Conservation (phyloP, 2,797 vertebrate genomes). For the Enteromius treurensis region DNA sequence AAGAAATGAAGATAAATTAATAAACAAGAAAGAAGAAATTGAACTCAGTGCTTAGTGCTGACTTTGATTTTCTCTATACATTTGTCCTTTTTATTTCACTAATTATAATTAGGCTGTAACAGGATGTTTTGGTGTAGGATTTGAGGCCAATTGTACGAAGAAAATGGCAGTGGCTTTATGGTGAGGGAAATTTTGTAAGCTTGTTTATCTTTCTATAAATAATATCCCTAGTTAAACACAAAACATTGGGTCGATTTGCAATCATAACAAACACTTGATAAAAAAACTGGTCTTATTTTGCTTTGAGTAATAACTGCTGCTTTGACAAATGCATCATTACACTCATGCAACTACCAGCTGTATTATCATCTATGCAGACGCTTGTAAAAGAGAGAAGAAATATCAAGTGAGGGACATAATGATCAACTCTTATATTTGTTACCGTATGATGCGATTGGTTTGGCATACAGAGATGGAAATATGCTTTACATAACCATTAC, state of each 20-base stretch:
- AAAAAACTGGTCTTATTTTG: neutral
- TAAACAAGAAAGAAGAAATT: neutral
- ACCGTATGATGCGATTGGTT: neutral
- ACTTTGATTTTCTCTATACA: neutral
- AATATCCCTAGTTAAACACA: neutral
- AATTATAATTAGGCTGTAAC: neutral
- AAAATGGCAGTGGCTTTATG: neutral
- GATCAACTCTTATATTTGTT: neutral
- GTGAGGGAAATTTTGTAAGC: neutral
- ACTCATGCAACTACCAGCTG: neutral
- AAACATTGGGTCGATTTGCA: neutral
- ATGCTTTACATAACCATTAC: neutral
- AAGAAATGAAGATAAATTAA: slow-evolving; percentile 29
- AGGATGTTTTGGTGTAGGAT: neutral
- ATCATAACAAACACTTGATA: neutral
- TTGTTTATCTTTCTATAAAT: neutral
- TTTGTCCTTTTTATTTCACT: neutral
- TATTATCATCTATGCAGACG: neutral
- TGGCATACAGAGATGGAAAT: neutral
- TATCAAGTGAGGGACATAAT: neutral
- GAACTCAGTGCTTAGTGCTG: neutral
- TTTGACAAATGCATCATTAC: neutral
- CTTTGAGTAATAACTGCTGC: neutral
- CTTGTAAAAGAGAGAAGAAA: neutral
- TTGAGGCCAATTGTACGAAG: neutral